A percentile compares a stretch with the other conserved stretches of the same genome.
Conservation (phyloP, 2,888 invertebrate species). For the Neelides folsomi region DNA sequence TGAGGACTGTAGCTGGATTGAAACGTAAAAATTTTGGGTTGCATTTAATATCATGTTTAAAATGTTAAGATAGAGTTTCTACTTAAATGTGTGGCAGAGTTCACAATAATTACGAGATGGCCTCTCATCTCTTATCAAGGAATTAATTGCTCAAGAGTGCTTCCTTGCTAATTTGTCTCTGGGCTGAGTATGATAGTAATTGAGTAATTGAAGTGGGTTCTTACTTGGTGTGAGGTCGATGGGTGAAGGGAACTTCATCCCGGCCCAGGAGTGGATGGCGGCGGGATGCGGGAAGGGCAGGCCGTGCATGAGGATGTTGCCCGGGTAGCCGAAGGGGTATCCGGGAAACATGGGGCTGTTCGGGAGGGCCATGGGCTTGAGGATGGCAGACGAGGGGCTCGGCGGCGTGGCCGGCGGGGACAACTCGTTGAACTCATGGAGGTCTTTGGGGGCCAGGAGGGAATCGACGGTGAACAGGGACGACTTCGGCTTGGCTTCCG, state of each 20-base stretch:
- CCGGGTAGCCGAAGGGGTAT: constrained; percentile 32
- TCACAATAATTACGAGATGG: too few relatives aligned
- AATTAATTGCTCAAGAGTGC: too few relatives aligned
- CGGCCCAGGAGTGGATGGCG: constrained; percentile 27
- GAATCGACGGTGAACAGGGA: constrained; percentile 33
- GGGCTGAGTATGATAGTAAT: too few relatives aligned
- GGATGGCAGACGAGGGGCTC: constrained; percentile 24
- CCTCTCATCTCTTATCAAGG: too few relatives aligned
- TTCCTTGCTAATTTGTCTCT: too few relatives aligned
- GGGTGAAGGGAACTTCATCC: constrained; percentile 27
- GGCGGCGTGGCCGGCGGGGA: constrained; percentile 34
- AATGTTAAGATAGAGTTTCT: too few relatives aligned
- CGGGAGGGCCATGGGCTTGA: constrained; percentile 31
- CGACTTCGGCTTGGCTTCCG: constrained; percentile 18
- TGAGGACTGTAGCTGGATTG: too few relatives aligned
- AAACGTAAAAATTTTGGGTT: too few relatives aligned
- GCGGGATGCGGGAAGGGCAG: constrained; percentile 30
- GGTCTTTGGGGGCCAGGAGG: constrained; percentile 15
- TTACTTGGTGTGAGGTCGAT: constrained; percentile 29
- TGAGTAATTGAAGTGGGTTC: too few relatives aligned
- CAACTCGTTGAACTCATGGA: constrained; percentile 30
- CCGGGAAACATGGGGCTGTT: constrained; percentile 31
- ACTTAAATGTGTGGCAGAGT: too few relatives aligned
- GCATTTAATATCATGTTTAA: too few relatives aligned
- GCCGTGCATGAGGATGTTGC: constrained; percentile 31